A percentile compares a stretch with the other conserved stretches of the same genome.
phyloP scores from a whole-genome alignment of 2,113 vertebrate genomes.

The Cheirogaleus medius region DNA sequence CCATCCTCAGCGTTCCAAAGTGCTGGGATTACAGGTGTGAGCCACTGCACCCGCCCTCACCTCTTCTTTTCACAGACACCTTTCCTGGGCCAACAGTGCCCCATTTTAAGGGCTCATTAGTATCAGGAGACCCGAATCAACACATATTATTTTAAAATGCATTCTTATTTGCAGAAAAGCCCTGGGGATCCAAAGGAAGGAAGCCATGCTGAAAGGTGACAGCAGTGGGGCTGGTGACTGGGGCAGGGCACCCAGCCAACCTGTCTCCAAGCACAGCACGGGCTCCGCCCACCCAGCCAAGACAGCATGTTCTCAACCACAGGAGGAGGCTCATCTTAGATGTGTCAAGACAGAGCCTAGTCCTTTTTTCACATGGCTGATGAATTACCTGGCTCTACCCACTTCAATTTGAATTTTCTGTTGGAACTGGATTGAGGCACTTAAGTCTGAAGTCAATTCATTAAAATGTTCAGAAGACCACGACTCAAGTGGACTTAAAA shows the following conservation, averaged over 20 bases:
- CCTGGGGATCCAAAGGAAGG: neutral
- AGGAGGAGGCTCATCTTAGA: neutral
- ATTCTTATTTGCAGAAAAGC: neutral
- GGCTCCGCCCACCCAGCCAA: too few species aligned
- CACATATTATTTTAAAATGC: neutral
- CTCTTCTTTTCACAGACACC: neutral
- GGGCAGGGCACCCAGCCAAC: neutral
- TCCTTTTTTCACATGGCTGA: neutral
- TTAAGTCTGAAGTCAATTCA: neutral
- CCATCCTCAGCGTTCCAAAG: too few species aligned
- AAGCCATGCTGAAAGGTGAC: neutral
- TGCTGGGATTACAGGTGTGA: too few species aligned
- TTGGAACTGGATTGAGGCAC: neutral
- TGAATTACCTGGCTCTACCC: neutral
- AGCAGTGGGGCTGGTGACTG: neutral
- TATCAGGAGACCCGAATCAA: neutral
- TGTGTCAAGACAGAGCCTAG: neutral
- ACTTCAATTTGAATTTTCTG: neutral
- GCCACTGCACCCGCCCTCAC: too few species aligned
- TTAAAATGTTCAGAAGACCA: conserved; percentile 7
- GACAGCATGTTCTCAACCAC: neutral
- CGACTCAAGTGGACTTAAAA: neutral
- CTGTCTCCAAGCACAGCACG: neutral
- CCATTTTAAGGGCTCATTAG: neutral
- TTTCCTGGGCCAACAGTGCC: neutral